phyloP scores from a whole-genome alignment of 2,797 vertebrate genomes.

The Eulemur albifrons region DNA sequence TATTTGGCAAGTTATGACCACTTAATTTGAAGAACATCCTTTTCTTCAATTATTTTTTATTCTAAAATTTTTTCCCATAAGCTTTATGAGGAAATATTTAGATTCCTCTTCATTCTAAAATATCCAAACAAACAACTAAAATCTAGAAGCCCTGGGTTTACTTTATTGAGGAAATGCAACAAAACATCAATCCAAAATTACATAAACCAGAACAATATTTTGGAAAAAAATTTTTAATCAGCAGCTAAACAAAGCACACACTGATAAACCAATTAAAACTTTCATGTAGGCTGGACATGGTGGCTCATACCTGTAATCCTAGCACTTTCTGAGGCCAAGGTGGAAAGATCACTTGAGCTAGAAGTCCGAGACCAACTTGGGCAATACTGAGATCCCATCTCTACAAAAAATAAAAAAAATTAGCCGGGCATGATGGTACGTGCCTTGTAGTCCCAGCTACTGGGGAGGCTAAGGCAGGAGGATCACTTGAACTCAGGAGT shows the following conservation, averaged over 20 bases:
- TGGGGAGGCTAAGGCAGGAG: not conserved
- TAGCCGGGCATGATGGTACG: not conserved
- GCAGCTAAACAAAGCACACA: slow-evolving; percentile 16
- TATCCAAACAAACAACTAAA: slow-evolving; percentile 27
- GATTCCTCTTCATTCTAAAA: not conserved
- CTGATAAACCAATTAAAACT: slow-evolving; percentile 34
- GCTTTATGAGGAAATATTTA: slow-evolving; percentile 29
- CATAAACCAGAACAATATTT: slow-evolving; percentile 37
- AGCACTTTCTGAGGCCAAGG: not conserved
- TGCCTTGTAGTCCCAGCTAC: not conserved
- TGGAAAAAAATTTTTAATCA: not conserved
- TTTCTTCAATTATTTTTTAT: slow-evolving; percentile 8
- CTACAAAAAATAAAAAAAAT: not conserved
- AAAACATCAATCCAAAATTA: slow-evolving; percentile 1
- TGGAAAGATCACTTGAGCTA: not conserved
- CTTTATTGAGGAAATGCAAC: not conserved
- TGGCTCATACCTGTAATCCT: not conserved
- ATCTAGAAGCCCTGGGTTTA: not conserved
- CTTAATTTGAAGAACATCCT: slow-evolving; percentile 19
- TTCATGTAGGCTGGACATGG: not conserved
- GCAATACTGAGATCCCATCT: not conserved
- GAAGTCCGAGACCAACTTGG: not conserved
- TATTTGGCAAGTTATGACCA: not conserved
- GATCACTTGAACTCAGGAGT: not conserved
- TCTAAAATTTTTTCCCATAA: not conserved